Evolutionary conservation across 2,113 vertebrate genomes (phyloP).

Genomic region (Pycnonotus jocosus): DNA sequence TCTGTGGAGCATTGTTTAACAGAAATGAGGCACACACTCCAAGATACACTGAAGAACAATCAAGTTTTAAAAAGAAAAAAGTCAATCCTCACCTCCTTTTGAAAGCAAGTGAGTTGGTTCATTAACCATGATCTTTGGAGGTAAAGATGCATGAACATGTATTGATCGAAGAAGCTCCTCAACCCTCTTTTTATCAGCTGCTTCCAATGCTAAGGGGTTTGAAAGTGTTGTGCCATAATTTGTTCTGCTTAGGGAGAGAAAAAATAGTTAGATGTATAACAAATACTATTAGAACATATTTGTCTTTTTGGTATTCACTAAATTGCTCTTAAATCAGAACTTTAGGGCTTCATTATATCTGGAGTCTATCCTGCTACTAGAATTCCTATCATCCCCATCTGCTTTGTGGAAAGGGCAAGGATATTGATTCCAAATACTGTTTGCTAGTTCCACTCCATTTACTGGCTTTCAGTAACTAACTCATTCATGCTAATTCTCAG

Average conservation of each 20-base stretch:
- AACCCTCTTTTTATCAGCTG: slow-evolving; percentile 72
- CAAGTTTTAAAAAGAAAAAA: background rate
- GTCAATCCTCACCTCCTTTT: slow-evolving; percentile 71
- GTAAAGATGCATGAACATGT: slow-evolving; percentile 62
- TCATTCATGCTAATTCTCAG: background rate
- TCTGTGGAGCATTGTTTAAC: background rate
- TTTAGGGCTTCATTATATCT: background rate
- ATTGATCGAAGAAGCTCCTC: slow-evolving; percentile 76
- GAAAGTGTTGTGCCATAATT: slow-evolving; percentile 73
- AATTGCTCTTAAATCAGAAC: background rate
- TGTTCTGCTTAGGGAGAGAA: slow-evolving; percentile 1
- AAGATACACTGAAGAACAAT: background rate
- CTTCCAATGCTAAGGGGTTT: slow-evolving; percentile 76
- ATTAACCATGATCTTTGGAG: slow-evolving; percentile 8
- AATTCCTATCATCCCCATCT: background rate
- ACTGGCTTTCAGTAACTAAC: background rate
- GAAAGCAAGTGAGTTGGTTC: slow-evolving; percentile 62
- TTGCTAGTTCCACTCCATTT: background rate
- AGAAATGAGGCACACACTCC: background rate
- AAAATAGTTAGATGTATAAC: background rate
- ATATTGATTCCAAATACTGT: background rate
- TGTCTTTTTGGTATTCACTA: background rate
- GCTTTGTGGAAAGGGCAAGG: background rate
- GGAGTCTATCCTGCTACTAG: background rate
- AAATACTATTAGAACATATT: background rate